Evolutionary conservation across 2,797 vertebrate genomes (phyloP), one percentile per base, ranked within the genome.

Genomic region (Bradypodion pumilum): DNA sequence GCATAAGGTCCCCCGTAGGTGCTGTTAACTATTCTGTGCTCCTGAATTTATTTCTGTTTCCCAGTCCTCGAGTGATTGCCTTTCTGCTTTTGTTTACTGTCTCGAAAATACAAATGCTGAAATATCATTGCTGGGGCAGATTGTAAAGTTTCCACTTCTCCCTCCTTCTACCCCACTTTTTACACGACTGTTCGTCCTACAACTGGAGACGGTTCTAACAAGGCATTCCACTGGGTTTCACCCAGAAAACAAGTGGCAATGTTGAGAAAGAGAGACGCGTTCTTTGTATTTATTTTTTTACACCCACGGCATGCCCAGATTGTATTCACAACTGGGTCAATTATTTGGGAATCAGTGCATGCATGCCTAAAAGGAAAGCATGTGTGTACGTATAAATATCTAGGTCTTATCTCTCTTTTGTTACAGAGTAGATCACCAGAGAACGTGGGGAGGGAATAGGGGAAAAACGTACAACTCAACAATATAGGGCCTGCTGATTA

Each of bases 311-410:
- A 69, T n/a, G 69, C 85, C 82, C 4, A 75, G 82, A 37, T 0
- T 74, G 42, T 88, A 75, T 91, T 89, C 82, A 62, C 81, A 93
- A 90, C 73, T 91, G 89, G 93, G 91, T 90, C 92, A 90, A 78
- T 91, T 88, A 74, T 91, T 85, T 88, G 90, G 87, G 87, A 79
- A 87, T 79, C 8, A 37, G 89, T 88, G 89, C 90, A 15, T 60
- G 81, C 63, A 52, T 79, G 75, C 84, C 90, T 81, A 90, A 89
- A 86, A 90, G 83, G 86, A 85, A 83, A 72, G 66, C 77, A 5
- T 85, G 89, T 86, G 81, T 83, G 1, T 0, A 29, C 70, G 37
- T 19, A 37, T 59, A 49, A 88, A 77, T 74, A 74, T 49, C 73
- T 44, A 74, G 23, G 32, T 49, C 89, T 89, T 15, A 16, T 5